Base-by-base conservation (phyloP, 1,140 invertebrate genomes). In the Campoletis sonorensis region DNA sequence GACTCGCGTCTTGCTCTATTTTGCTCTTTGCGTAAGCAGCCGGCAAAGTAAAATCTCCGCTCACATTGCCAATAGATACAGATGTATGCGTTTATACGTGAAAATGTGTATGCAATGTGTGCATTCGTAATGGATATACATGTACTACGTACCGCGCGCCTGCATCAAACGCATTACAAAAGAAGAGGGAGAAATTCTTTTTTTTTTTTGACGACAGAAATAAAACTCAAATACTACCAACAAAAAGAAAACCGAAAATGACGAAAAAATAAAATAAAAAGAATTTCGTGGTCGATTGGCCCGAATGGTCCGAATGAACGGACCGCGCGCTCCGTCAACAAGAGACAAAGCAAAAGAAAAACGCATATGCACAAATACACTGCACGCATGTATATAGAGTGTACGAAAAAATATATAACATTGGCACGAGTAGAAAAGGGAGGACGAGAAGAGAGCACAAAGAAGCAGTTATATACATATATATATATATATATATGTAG, bases 401-500 rank as follows among this genome's bases (percentile, higher is more conserved):
- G 23, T 64, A 64, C 21, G 21, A 3, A 64, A 15, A 8, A n/a
- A 33, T 33, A n/a, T 70, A 70, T 70, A 11, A 37, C 8, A 49
- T 30, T 75, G 49, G 45, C 4, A 45, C 37, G 71, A 54, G 45
- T 75, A 54, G 72, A 75, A 75, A n/a, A 75, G 72, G 72, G 72
- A 72, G 26, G 72, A 75, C 72, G 72, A 75, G 72, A 75, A 75
- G 45, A 75, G 72, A 26, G 72, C 49, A 75, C 72, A 75, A 75
- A 75, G 72, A 75, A 75, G 49, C 72, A 54, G 72, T 49, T 49
- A 54, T 30, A 67, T 33, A 45, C 1, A 45, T 45, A 11, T 51
- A 51, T 27, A 73, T 21, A 72, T 37, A 7, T 13, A 27, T 26
- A 64, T 64, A 7, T 64, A 27, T 27, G 3, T 27, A 27, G 8